Percentiles rank a stretch among this genome's conserved stretches.
Evolutionary conservation across 2,888 invertebrate species (phyloP).

Genomic region (Notodonta dromedarius): DNA sequence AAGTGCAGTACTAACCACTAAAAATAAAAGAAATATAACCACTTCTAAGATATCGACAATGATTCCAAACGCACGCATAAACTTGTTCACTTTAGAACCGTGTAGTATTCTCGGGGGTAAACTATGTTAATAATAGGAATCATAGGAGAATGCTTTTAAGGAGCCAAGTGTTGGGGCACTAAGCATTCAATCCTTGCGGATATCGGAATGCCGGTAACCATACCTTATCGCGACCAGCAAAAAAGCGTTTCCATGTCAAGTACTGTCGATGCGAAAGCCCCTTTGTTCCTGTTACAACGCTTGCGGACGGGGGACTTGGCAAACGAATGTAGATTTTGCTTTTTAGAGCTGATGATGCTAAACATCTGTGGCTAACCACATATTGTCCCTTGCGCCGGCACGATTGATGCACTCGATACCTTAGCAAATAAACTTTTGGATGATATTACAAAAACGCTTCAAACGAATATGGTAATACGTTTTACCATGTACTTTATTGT

Average conservation of each 20-base stretch:
- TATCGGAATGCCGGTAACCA: conserved; percentile 54
- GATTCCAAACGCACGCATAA: conserved; percentile 25
- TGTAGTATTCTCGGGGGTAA: conserved; percentile 23
- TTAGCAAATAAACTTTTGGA: too few species aligned
- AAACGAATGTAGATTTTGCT: conserved; percentile 26
- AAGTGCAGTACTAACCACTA: neutral
- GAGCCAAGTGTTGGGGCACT: conserved; percentile 55
- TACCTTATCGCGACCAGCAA: conserved; percentile 74
- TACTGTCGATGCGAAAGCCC: conserved; percentile 70
- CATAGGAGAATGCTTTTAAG: conserved; percentile 59
- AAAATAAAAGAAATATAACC: neutral
- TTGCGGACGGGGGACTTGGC: conserved; percentile 35
- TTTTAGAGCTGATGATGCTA: conserved; percentile 19
- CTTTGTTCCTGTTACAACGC: conserved; percentile 66
- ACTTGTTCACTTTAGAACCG: conserved; percentile 26
- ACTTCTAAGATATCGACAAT: conserved; percentile 16
- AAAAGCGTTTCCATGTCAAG: conserved; percentile 81
- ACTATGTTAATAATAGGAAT: conserved; percentile 44
- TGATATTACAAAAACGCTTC: too few species aligned
- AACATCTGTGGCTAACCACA: too few species aligned
- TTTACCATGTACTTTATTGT: neutral
- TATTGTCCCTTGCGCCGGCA: too few species aligned
- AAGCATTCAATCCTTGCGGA: conserved; percentile 55
- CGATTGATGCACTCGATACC: too few species aligned
- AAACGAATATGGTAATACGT: too few species aligned